These are phyloP conservation scores for Hypomecis punctinalis DNA, from an alignment of 2,888 invertebrate genomes.

Conservation along the genomic window DNA sequence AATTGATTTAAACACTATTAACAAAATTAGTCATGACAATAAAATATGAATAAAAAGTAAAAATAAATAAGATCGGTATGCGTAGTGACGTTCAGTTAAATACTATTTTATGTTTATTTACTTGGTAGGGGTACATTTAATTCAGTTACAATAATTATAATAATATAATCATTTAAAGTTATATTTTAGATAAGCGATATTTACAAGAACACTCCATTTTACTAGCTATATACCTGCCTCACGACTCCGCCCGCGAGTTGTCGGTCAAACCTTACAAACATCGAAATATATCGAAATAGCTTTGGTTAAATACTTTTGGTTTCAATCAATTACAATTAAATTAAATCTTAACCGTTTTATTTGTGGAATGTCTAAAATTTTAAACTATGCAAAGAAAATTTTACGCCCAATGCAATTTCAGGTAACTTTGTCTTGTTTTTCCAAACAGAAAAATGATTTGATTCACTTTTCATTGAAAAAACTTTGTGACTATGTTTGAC, in stretches of 20 bases:
- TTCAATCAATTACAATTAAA: background rate
- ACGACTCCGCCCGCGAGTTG: conserved; percentile 51
- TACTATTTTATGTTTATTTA: conserved; percentile 32
- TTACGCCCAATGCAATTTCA: too few relatives aligned
- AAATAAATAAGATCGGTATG: conserved; percentile 44
- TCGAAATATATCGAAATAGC: background rate
- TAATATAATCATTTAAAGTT: conserved; percentile 50
- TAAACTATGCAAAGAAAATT: background rate
- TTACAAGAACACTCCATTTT: conserved; percentile 75
- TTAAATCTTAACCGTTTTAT: too few relatives aligned
- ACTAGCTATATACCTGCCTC: conserved; percentile 73
- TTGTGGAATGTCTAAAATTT: conserved; percentile 6
- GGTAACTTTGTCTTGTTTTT: too few relatives aligned
- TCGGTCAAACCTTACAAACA: conserved; percentile 32
- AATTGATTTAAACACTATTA: conserved; percentile 11
- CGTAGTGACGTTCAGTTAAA: conserved; percentile 42
- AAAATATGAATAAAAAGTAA: conserved; percentile 35
- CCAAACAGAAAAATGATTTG: too few relatives aligned
- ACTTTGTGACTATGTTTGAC: too few relatives aligned
- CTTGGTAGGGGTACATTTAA: conserved; percentile 46
- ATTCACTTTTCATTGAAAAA: too few relatives aligned
- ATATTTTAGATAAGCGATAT: conserved; percentile 75
- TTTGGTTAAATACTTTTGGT: conserved; percentile 19
- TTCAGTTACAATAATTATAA: conserved; percentile 60
- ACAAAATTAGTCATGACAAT: conserved; percentile 31